Conservation (phyloP, 2,888 invertebrate species). For the Tuta absoluta region DNA sequence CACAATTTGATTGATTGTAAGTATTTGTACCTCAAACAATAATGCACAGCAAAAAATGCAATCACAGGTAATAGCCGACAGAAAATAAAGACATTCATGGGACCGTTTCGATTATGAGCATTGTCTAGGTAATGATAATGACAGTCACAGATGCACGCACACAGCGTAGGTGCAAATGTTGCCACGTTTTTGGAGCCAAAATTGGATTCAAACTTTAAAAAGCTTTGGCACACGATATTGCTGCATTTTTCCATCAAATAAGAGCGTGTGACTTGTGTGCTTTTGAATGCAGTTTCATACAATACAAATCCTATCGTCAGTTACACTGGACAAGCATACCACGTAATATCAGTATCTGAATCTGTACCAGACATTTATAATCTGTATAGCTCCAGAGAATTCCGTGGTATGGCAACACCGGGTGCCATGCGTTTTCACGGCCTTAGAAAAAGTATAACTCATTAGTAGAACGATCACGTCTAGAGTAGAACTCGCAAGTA, state of each 20-base stretch:
- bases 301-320: too few relatives aligned
- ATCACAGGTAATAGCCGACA: constrained; percentile 31
- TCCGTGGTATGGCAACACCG: too few relatives aligned
- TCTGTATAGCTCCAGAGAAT: too few relatives aligned
- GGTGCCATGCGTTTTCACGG: constrained; percentile 36
- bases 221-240: too few relatives aligned
- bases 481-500: constrained; percentile 59
- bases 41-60: constrained; percentile 31
- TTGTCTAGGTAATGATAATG: constrained; percentile 41
- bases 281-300: too few relatives aligned
- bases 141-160: constrained; percentile 31
- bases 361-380: too few relatives aligned
- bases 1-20: constrained; percentile 32
- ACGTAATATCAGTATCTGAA: too few relatives aligned
- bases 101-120: constrained; percentile 37
- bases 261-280: too few relatives aligned
- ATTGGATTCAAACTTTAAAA: too few relatives aligned
- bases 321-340: too few relatives aligned
- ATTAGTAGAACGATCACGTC: constrained; percentile 70
- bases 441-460: constrained; percentile 61
- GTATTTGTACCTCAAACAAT: constrained; percentile 31
- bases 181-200: too few relatives aligned
- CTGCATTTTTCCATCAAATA: too few relatives aligned
- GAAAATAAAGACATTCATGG: constrained; percentile 33
- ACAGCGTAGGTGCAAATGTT: constrained; percentile 24